Evolutionary conservation across 1,140 invertebrate species (phyloP).

Genomic region (Drosophila ohnishii): DNA sequence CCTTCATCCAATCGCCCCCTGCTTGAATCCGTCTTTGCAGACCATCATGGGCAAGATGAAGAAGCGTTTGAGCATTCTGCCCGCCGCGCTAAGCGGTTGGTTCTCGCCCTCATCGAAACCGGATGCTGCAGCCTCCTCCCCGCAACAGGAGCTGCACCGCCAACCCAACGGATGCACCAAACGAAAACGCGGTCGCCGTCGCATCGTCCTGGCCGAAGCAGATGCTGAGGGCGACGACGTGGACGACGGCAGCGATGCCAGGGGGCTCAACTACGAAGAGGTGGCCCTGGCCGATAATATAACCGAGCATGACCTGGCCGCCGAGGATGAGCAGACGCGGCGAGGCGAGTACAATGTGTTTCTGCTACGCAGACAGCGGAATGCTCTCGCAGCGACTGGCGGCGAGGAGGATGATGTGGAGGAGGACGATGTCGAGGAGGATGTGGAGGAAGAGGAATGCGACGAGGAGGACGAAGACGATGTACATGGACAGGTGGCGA

Average conservation of each 20-base stretch:
- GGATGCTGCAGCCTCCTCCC: neutral
- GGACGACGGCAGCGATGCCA: conserved; percentile 59
- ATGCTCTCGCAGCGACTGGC: conserved; percentile 4
- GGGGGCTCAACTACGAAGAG: conserved; percentile 62
- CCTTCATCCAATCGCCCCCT: neutral
- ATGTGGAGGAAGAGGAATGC: conserved; percentile 43
- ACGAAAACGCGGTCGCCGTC: conserved; percentile 58
- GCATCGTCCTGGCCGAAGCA: conserved; percentile 60
- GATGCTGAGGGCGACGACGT: conserved; percentile 57
- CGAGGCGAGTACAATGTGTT: conserved; percentile 63
- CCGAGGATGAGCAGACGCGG: conserved; percentile 67
- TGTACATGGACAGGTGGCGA: conserved; percentile 28
- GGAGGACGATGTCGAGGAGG: conserved; percentile 28
- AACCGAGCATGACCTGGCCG: conserved; percentile 69
- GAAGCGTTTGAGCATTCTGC: conserved; percentile 68
- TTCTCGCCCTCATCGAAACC: conserved; percentile 63
- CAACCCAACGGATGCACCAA: conserved; percentile 44
- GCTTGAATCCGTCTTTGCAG: conserved; percentile 30
- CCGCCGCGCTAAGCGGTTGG: conserved; percentile 68
- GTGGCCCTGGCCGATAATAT: conserved; percentile 70
- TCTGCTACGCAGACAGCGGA: conserved; percentile 40
- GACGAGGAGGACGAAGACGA: conserved; percentile 60
- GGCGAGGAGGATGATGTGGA: conserved; percentile 15
- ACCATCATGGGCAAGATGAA: conserved; percentile 76
- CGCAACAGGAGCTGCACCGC: conserved; percentile 1